A percentile compares a stretch with the other conserved stretches of the same genome.
These are phyloP conservation scores for Onthophagus taurus DNA, from an alignment of 1,140 invertebrate genomes.

Conservation along the genomic window DNA sequence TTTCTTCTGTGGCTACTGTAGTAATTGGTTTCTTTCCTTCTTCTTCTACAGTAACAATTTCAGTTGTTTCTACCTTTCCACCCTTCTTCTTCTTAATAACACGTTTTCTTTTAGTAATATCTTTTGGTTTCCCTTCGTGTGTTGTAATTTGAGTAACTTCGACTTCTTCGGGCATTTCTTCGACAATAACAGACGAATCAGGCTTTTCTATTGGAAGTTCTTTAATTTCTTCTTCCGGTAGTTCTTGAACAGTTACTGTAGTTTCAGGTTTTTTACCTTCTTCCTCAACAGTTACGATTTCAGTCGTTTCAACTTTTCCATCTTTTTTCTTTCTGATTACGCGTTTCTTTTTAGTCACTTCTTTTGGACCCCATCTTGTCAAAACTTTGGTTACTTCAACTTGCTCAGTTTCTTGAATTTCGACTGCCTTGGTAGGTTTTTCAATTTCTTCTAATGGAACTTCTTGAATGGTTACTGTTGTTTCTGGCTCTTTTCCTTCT, in stretches of 20 bases:
- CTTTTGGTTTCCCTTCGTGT: slow-evolving; percentile 20
- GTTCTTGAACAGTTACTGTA: slow-evolving; percentile 28
- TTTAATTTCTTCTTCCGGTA: slow-evolving; percentile 22
- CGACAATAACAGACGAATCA: slow-evolving; percentile 12
- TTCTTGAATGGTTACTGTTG: slow-evolving; percentile 25
- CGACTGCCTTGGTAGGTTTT: slow-evolving; percentile 19
- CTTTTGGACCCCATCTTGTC: slow-evolving; percentile 27
- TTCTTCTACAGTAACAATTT: slow-evolving; percentile 19
- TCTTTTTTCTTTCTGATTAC: slow-evolving; percentile 31
- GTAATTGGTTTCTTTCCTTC: slow-evolving; percentile 29
- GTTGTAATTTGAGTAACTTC: slow-evolving; percentile 19
- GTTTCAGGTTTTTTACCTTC: slow-evolving; percentile 29
- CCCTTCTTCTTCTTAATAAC: slow-evolving; percentile 17
- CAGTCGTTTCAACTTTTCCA: slow-evolving; percentile 29
- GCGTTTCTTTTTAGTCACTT: slow-evolving; percentile 27
- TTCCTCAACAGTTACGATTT: slow-evolving; percentile 33
- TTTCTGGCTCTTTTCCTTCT: slow-evolving; percentile 32
- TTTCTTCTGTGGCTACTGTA: slow-evolving; percentile 26
- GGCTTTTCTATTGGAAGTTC: slow-evolving; percentile 26
- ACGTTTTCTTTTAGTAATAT: slow-evolving; percentile 32
- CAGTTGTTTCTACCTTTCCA: slow-evolving; percentile 13
- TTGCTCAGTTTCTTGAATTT: slow-evolving; percentile 14
- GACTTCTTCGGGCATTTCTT: slow-evolving; percentile 15
- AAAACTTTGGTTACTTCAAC: slow-evolving; percentile 24
- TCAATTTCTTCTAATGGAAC: slow-evolving; percentile 11